Evolutionary conservation across 1,140 invertebrate genomes (phyloP).

Genomic region (Pseudomyrmex concolor): DNA sequence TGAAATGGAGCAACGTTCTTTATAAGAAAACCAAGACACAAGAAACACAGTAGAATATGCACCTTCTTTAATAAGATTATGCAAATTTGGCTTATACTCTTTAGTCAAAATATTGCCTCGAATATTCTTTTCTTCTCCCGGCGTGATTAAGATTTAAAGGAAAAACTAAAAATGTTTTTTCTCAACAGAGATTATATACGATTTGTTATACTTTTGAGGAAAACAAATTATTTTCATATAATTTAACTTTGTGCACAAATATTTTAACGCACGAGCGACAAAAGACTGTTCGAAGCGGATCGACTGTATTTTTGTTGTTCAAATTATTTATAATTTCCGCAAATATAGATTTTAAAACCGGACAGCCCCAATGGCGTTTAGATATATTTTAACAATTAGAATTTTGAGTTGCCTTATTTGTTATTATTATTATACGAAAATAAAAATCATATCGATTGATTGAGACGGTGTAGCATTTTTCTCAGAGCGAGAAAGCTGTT

Average conservation of each 20-base stretch:
- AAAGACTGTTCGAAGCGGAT: not conserved
- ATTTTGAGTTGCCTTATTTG: not conserved
- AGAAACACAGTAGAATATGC: not conserved
- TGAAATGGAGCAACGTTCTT: not conserved
- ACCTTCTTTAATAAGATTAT: constrained; percentile 43
- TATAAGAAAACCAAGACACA: constrained; percentile 5
- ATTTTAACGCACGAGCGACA: not conserved
- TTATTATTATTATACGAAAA: constrained; percentile 1
- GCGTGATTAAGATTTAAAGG: not conserved
- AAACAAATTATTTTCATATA: constrained; percentile 6
- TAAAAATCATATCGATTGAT: too few species aligned
- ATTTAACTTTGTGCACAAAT: constrained; percentile 1
- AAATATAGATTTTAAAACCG: constrained; percentile 2
- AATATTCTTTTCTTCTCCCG: constrained; percentile 30
- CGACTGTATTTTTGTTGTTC: constrained; percentile 6
- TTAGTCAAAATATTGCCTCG: constrained; percentile 28
- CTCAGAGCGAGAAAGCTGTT: not conserved
- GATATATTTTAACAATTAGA: not conserved
- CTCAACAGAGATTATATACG: too few species aligned
- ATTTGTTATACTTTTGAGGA: too few species aligned
- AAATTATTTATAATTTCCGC: not conserved
- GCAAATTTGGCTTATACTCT: constrained; percentile 17
- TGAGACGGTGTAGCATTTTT: not conserved
- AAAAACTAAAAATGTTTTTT: too few species aligned
- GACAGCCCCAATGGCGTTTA: not conserved